phyloP scores from a whole-genome alignment of 2,888 invertebrate genomes.

The Lacanobia wlatinum region DNA sequence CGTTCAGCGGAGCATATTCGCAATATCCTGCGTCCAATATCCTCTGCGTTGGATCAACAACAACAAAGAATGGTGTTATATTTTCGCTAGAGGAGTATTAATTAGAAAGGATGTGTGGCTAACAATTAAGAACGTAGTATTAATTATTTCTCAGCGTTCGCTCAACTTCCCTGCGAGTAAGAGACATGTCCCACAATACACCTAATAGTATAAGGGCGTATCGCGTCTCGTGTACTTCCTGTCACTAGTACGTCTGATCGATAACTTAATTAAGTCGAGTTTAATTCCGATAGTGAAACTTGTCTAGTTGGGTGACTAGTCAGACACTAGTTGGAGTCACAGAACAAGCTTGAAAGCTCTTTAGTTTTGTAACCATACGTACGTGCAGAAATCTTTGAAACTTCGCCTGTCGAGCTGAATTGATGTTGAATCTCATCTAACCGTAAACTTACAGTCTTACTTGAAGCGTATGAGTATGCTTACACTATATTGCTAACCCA shows the following conservation, averaged over 20 bases:
- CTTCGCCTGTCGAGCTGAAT: not conserved
- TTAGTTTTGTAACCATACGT: not conserved
- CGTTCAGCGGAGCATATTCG: not conserved
- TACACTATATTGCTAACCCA: not conserved
- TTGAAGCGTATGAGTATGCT: not conserved
- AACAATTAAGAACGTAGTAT: slow-evolving; percentile 7
- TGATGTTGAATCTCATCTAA: not conserved
- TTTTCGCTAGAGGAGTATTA: slow-evolving; percentile 15
- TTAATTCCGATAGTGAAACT: slow-evolving; percentile 23
- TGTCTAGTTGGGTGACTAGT: slow-evolving; percentile 5
- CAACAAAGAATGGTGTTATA: slow-evolving; percentile 17
- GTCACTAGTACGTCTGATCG: slow-evolving; percentile 9
- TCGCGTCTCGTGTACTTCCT: slow-evolving; percentile 17
- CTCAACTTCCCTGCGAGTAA: slow-evolving; percentile 4
- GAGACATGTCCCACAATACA: not conserved
- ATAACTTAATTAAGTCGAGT: slow-evolving; percentile 28
- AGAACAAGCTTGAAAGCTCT: slow-evolving; percentile 2
- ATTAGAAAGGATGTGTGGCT: slow-evolving; percentile 16
- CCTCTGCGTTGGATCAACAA: slow-evolving; percentile 11
- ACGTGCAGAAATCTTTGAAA: not conserved
- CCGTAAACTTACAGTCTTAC: not conserved
- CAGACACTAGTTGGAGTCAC: not conserved
- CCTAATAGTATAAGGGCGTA: slow-evolving; percentile 10
- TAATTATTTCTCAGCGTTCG: slow-evolving; percentile 13
- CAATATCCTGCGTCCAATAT: slow-evolving; percentile 22